A percentile compares a stretch with the other conserved stretches of the same genome.
These are phyloP conservation scores for Clytia hemisphaerica DNA, from an alignment of 30 jellyfish, hydroid and myxozoan species.

Conservation along the genomic window DNA sequence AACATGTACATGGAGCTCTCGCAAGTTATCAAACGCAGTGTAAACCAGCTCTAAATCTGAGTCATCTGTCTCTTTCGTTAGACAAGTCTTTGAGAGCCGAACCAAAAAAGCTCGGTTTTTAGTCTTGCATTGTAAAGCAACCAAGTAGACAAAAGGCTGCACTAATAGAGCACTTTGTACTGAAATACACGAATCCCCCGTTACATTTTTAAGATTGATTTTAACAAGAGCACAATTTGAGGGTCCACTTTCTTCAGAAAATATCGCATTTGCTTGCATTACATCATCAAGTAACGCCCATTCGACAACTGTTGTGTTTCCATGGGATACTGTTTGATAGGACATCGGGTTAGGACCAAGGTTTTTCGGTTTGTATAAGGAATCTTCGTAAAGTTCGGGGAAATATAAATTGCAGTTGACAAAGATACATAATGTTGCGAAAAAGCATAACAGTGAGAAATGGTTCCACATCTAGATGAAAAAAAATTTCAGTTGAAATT, in stretches of 20 bases:
- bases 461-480: no score
- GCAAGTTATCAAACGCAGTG: constrained; percentile 73
- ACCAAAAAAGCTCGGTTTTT: constrained; percentile 74
- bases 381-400: constrained; percentile 94
- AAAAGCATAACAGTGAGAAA: no score
- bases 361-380: constrained; percentile 77
- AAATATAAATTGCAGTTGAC: constrained; percentile 79
- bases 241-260: constrained; percentile 89
- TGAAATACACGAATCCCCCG: constrained; percentile 69
- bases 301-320: constrained; percentile 75
- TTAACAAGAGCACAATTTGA: constrained; percentile 57
- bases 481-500: no score
- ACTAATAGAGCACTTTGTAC: constrained; percentile 56
- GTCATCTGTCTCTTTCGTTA: constrained; percentile 5
- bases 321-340: constrained; percentile 56
- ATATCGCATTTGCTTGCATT: constrained; percentile 60
- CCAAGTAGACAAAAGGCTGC: constrained; percentile 45
- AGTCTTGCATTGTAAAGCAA: constrained; percentile 66
- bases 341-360: constrained; percentile 94
- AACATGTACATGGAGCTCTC: constrained; percentile 57
- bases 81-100: constrained; percentile 49
- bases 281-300: constrained; percentile 70
- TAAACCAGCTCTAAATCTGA: constrained; percentile 70
- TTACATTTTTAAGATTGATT: constrained; percentile 48
- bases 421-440: no score